Base-by-base conservation (phyloP, 2,888 invertebrate genomes). In the Loripinus fragilis region DNA sequence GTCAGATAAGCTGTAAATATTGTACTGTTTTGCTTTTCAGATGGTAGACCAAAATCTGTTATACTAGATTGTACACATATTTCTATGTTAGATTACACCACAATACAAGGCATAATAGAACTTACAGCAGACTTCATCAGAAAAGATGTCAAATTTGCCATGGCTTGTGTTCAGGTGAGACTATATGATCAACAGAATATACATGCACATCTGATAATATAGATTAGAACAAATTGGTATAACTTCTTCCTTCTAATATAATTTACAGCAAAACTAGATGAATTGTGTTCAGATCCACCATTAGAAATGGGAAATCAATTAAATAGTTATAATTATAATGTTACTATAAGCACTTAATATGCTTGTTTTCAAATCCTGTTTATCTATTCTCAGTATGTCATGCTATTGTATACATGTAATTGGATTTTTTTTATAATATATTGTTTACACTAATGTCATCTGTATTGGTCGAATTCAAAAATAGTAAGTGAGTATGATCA, bases 1-100 rank as follows among this genome's bases (percentile, higher is more conserved):
- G n/a, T n/a, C n/a, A n/a, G n/a, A n/a, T n/a, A n/a, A n/a, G n/a
- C n/a, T n/a, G n/a, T n/a, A n/a, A n/a, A n/a, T n/a, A n/a, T n/a
- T n/a, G n/a, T n/a, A n/a, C n/a, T n/a, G n/a, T n/a, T n/a, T n/a
- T n/a, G 12, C 0, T 45, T 76, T 80, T 28, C 80, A 88, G 89
- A 75, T 72, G 72, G 71, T 72, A 86, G 78, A 17, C 77, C 84
- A 8, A 81, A 79, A 71, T 82, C 85, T 70, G 88, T 89, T 15
- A 81, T 91, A 35, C 41, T 91, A 33, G 91, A 91, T 75, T 90
- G 90, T 68, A 83, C 77, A 23, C 90, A 90, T 76, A 82, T 91
- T 20, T 81, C 86, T 33, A 85, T 77, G n/a, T 71, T 89, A 38
- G 90, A 90, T 48, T 90, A 86, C 71, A 90, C 87, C 35, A 83